A percentile compares a stretch with the other conserved stretches of the same genome.
Conservation (phyloP, 2,888 invertebrate species). For the Nipponacmea schrenckii region DNA sequence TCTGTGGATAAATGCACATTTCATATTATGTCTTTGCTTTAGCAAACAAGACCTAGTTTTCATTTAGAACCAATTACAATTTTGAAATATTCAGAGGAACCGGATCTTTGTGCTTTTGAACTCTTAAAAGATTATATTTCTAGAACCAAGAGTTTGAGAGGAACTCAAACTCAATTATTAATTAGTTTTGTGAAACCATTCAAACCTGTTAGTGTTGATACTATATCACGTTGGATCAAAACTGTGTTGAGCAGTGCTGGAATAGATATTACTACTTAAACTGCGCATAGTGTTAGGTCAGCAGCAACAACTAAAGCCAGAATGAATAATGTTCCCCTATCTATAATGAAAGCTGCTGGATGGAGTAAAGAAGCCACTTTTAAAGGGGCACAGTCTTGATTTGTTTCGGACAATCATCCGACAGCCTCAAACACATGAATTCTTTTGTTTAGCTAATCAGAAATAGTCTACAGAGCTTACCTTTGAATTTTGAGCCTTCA, state of each 20-base stretch:
- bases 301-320: not conserved
- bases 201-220: not conserved
- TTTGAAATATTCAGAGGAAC: not conserved
- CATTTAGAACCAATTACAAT: conserved; percentile 2
- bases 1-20: not conserved
- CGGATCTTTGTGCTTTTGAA: not conserved
- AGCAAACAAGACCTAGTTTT: not conserved
- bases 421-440: too few relatives aligned
- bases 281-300: conserved; percentile 3
- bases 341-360: not conserved
- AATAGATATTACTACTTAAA: not conserved
- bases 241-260: not conserved
- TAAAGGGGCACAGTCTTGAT: too few relatives aligned
- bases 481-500: too few relatives aligned
- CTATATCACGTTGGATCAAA: conserved; percentile 14
- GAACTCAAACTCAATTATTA: not conserved
- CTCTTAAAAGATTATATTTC: not conserved
- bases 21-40: not conserved
- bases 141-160: not conserved
- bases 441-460: too few relatives aligned
- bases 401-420: too few relatives aligned
- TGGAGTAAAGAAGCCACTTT: not conserved
- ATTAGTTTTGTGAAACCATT: conserved; percentile 11
- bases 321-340: not conserved
- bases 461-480: too few relatives aligned